Base-by-base conservation (phyloP, 2,888 invertebrate species). In the Muschampia plurimacula region DNA sequence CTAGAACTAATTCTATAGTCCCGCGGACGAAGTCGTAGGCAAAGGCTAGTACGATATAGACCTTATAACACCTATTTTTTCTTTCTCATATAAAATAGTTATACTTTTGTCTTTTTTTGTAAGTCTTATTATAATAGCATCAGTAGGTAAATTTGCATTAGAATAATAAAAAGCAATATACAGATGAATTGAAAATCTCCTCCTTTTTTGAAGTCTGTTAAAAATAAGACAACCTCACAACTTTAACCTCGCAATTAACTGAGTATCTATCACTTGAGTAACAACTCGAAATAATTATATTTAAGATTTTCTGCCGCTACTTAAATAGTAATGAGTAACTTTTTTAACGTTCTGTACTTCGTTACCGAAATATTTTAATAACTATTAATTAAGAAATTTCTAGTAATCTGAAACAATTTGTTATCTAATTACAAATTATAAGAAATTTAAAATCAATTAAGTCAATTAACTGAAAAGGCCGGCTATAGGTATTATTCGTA, bases 351-450 rank as follows among this genome's bases (percentile, higher is more conserved):
- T 60, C 36, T 2, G 13, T 7, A 60, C 60, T 60, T 36, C 36
- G 9, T 8, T n/a, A 60, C n/a, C 36, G 36, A 60, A 36, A 60
- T 60, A 60, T 60, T 36, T 60, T 60, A 36, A 60, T 60, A 39
- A 60, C 36, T 57, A 28, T 57, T 28, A 57, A 57, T 57, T 57
- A 57, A 57, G 28, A 28, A 8, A 15, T 15, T 28, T 57, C 12
- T 28, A 28, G 28, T 57, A 28, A 57, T 57, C 28, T 28, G 28
- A 28, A 28, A 10, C 28, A 28, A 57, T 13, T 60, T n/a, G 59
- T 32, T 59, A 32, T 59, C 6, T 59, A 12, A 32, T 32, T 32
- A 59, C 12, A 32, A 32, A 32, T 28, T n/a, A n/a, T 59, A 32
- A 52, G 15, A 52, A 52, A 15, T 52, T 52, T 1, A 8, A n/a